A percentile compares a stretch with the other conserved stretches of the same genome.
These are phyloP conservation scores for Hydrotaea diabolus DNA, from an alignment of 2,888 invertebrate genomes.

Conservation along the genomic window DNA sequence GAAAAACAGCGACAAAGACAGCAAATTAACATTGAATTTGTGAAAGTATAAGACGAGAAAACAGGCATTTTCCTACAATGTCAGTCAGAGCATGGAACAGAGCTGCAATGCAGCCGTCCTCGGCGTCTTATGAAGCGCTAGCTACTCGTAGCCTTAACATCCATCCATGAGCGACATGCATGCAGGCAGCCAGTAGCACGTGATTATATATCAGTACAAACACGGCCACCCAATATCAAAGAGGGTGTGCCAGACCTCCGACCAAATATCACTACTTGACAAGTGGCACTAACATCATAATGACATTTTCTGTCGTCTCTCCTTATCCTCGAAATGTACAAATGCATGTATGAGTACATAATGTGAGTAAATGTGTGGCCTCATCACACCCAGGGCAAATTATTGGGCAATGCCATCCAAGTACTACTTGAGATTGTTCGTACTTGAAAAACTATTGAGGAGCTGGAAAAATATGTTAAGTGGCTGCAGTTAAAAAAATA, in stretches of 20 bases:
- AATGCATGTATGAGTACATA: not conserved
- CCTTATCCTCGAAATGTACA: conserved; percentile 5
- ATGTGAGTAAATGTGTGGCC: not conserved
- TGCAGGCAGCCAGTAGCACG: not conserved
- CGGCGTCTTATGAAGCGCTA: not conserved
- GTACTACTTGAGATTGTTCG: conserved; percentile 31
- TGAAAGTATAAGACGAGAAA: conserved; percentile 37
- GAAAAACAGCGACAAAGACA: conserved; percentile 28
- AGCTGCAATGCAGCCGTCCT: conserved; percentile 49
- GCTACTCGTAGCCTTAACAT: not conserved
- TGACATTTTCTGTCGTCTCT: conserved; percentile 18
- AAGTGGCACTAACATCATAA: conserved; percentile 60
- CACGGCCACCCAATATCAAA: conserved; percentile 47
- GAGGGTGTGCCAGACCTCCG: conserved; percentile 25
- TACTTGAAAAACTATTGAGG: conserved; percentile 21
- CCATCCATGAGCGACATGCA: not conserved
- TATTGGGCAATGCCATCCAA: conserved; percentile 65
- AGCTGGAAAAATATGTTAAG: conserved; percentile 57
- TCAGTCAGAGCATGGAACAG: conserved; percentile 43
- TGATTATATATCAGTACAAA: not conserved
- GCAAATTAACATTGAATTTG: conserved; percentile 63
- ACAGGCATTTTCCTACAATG: conserved; percentile 25
- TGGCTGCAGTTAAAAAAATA: conserved; percentile 52
- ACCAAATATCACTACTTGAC: conserved; percentile 57
- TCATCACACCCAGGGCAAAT: conserved; percentile 48